These are phyloP conservation scores for Aplysina aerophoba DNA, from an alignment of 37 sponge, comb jelly and placozoan species.

Conservation along the genomic window DNA sequence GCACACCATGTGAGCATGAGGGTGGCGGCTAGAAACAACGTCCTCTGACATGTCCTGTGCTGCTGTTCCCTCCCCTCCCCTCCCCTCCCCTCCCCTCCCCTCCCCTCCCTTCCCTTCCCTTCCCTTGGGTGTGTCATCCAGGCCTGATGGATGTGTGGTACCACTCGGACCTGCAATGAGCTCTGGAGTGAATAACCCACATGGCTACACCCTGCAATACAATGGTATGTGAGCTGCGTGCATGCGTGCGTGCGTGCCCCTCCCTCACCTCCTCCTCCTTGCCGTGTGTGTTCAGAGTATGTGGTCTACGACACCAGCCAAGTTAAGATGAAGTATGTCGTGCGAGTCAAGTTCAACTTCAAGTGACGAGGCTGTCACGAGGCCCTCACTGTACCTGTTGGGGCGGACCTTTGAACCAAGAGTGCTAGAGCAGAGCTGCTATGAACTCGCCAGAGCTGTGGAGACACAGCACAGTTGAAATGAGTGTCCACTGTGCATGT, in stretches of 20 bases:
- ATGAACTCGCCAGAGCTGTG: no score
- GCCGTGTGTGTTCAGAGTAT: constrained; percentile 41
- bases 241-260: background rate
- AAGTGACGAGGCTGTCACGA: no score
- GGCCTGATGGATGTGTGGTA: constrained; percentile 77
- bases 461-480: no score
- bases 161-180: constrained; percentile 77
- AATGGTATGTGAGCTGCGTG: constrained; percentile 63
- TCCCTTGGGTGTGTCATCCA: background rate
- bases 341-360: constrained; percentile 83
- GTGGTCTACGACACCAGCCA: constrained; percentile 74
- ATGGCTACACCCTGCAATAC: constrained; percentile 95
- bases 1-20: constrained; percentile 54
- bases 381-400: no score
- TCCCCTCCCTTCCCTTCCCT: background rate
- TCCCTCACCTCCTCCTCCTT: background rate
- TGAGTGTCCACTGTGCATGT: no score
- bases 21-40: background rate
- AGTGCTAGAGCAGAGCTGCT: no score
- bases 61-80: background rate
- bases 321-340: constrained; percentile 84
- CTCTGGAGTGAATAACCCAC: constrained; percentile 78
- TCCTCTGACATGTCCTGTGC: no score
- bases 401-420: no score
- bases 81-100: background rate